Evolutionary conservation across 2,888 invertebrate genomes (phyloP), one percentile per base, ranked within the genome.

Genomic region (Pristionchus japonicus): DNA sequence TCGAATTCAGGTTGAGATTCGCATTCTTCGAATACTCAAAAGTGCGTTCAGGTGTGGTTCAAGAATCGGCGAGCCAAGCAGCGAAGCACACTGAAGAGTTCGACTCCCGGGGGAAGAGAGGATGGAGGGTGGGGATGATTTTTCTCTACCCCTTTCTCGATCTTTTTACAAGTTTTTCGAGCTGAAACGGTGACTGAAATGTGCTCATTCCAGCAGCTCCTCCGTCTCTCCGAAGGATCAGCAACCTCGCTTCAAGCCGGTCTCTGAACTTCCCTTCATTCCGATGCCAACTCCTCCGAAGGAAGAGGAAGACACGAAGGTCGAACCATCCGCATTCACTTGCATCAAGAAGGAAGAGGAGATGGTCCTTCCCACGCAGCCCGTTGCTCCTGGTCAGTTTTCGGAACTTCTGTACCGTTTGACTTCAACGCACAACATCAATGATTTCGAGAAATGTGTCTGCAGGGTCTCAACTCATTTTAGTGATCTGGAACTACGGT

Each of bases 11-110:
- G 87, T 87, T 74, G 15, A 0, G 20, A 37, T n/a, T n/a, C n/a
- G n/a, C n/a, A n/a, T n/a, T n/a, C n/a, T n/a, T n/a, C n/a, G n/a
- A n/a, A n/a, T n/a, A n/a, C n/a, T n/a, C n/a, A n/a, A n/a, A n/a
- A n/a, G n/a, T n/a, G n/a, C n/a, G n/a, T n/a, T n/a, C 15, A 84
- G 86, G 86, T 86, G 27, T 86, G 86, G 86, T 86, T 86, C 67
- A 86, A 86, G 31, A 86, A 86, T 43, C 40, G 86, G 31, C 40
- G 86, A 31, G 86, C 86, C 17, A 86, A 86, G 47, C 57, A 34
- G 31, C 40, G 86, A 31, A 37, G 43, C 7, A 27, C 43, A 20
- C 23, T 15, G 27, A 86, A 67, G 20, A 27, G n/a, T 4, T 52
- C n/a, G 1, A 43, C 67, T 34, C 47, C 52, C 34, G n/a, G 34